Base-by-base conservation (phyloP, 2,888 invertebrate genomes). In the Seira sanloemensis region DNA sequence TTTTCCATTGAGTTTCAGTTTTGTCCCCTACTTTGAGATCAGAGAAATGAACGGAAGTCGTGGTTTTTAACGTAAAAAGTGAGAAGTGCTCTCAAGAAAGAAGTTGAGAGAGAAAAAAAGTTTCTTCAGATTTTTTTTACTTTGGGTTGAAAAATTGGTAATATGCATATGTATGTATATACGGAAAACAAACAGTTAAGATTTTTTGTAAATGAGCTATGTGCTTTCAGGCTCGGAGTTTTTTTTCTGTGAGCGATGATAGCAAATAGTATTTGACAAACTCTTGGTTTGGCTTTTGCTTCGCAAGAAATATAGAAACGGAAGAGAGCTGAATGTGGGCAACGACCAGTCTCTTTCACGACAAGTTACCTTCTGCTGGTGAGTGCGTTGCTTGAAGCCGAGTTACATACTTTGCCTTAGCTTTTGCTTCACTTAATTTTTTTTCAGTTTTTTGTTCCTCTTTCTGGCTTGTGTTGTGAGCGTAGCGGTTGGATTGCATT, bases 301-400 rank as follows among this genome's bases (percentile, higher is more conserved):
- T 50, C 50, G 2, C 50, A 50, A 50, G 50, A 50, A 50, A 16
- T n/a, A 50, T n/a, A 50, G 2, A 50, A 50, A 50, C 69, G 80
- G 54, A 78, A 71, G 72, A 78, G 69, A 73, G 80, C 75, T 68
- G 75, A 67, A 50, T 68, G 26, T 81, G 80, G 75, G 80, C 80
- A 81, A 72, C 80, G 80, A 81, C 80, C 80, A 81, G 69, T 69
- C 80, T 81, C 80, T 81, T 68, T 81, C 80, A 81, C 80, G 80
- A 81, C 80, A 81, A 81, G 80, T 74, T 81, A 81, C 80, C 74
- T 81, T 81, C 80, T 81, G 80, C 80, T 81, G 79, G 16, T 50
- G 50, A 81, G 75, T 69, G 80, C 50, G 80, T 75, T 74, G 62
- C 69, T 23, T 81, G 75, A 81, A 81, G 62, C 80, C 75, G 80